Evolutionary conservation across 2,797 vertebrate species (phyloP).

Genomic region (Emys orbicularis): DNA sequence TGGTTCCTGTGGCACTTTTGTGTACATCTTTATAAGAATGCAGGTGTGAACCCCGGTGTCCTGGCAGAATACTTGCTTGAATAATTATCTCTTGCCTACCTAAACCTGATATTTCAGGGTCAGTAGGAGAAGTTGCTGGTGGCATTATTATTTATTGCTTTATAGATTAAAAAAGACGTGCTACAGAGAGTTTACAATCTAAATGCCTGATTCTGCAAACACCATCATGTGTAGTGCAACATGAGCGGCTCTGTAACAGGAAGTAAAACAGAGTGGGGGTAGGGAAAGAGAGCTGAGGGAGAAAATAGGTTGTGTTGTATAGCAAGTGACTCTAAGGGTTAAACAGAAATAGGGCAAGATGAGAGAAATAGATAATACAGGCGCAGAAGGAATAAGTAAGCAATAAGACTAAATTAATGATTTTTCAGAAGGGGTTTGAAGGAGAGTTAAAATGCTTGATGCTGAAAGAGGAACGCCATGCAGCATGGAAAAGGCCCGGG

Average conservation of each 20-base stretch:
- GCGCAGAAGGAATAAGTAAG: not conserved
- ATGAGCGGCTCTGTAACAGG: not conserved
- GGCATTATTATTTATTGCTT: not conserved
- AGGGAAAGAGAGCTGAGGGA: not conserved
- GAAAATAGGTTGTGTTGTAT: not conserved
- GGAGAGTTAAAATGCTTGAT: not conserved
- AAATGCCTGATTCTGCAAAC: not conserved
- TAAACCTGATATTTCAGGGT: not conserved
- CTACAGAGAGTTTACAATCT: not conserved
- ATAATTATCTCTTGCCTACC: not conserved
- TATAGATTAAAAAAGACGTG: not conserved
- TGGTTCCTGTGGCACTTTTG: not conserved
- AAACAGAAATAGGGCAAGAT: not conserved
- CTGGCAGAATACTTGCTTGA: not conserved
- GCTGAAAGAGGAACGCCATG: not conserved
- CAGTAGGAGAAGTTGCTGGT: not conserved
- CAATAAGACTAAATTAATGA: not conserved
- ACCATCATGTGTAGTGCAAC: not conserved
- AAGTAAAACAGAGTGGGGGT: not conserved
- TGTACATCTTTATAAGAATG: not conserved
- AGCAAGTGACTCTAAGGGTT: not conserved
- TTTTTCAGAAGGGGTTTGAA: conserved; percentile 5
- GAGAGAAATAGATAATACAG: not conserved
- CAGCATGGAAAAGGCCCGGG: fast-evolving
- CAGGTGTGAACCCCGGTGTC: not conserved